phyloP scores from a whole-genome alignment of 2,113 vertebrate species.

The Marcusenius ussheri region DNA sequence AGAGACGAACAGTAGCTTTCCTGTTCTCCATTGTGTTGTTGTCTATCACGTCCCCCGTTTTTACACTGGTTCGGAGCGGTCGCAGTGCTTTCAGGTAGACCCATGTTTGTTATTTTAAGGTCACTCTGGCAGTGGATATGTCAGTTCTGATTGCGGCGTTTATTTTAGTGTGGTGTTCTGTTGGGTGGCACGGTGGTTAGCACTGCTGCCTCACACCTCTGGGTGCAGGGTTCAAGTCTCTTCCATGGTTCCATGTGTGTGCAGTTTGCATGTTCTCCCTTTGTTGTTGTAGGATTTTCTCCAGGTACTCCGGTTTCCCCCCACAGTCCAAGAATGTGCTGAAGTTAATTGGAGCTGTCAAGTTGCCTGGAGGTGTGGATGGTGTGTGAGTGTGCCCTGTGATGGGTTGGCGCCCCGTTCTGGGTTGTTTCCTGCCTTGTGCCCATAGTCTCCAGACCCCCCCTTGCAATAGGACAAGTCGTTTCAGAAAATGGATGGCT shows the following conservation, averaged over 20 bases:
- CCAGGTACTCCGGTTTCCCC: not conserved
- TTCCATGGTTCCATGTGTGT: not conserved
- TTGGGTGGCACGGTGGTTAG: not conserved
- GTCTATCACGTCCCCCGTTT: no score
- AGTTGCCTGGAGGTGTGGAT: no score
- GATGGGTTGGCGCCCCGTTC: not conserved
- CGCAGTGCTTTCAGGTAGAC: not conserved
- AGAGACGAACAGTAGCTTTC: slow-evolving; percentile 12
- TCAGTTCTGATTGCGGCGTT: not conserved
- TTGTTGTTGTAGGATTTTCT: not conserved
- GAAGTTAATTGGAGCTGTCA: no score
- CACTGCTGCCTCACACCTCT: not conserved
- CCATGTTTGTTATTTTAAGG: not conserved
- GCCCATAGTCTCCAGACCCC: not conserved
- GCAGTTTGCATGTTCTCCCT: not conserved
- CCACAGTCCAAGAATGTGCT: no score
- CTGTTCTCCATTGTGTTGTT: not conserved
- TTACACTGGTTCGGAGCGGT: not conserved
- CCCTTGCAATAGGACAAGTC: not conserved
- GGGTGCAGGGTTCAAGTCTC: not conserved
- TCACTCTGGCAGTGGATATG: not conserved
- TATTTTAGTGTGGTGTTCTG: not conserved
- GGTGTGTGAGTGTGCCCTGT: no score
- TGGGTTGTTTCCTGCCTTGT: not conserved
- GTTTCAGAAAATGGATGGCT: not conserved